Evolutionary conservation across 2,113 vertebrate species (phyloP), one percentile per base, ranked within the genome.

Genomic region (Coptodon bakossiorum): DNA sequence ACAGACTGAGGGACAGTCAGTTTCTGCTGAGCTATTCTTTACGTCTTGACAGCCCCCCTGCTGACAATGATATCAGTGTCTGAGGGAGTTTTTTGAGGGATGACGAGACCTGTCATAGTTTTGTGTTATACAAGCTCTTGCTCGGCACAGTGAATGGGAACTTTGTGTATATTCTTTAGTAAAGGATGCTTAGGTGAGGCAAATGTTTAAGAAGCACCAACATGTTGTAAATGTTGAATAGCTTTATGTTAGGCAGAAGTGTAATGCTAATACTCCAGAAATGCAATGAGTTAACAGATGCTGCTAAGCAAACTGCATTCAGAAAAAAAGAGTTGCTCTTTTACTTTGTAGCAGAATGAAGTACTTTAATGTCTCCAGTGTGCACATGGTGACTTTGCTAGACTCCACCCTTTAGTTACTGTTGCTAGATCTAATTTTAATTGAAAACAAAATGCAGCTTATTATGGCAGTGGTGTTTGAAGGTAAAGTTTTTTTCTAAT

Each of bases 251-350:
- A 43, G 3, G 73, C 86, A 50, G 86, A 88, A 6, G 59, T 56
- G 57, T 36, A 66, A 45, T 11, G 54, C 85, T 80, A 53, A 53
- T 50, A 71, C 40, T 27, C 52, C 5, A 63, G 24, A 73, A 66
- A 81, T 63, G 79, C 82, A 38, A 36, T 31, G 24, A 85, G 92
- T 68, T 85, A 88, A 90, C 80, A 54, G 56, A 84, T 81, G 93
- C 93, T 94, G 84, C 89, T 84, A 27, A 80, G 68, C 87, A 31
- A 79, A 56, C 48, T 50, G 57, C 82, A 86, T 84, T 88, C 87
- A 79, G 82, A 88, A 19, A 2, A 3, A 76, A 24, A 81, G 82
- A 73, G 80, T 89, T 88, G 79, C 38, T 36, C 7, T 57, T 11
- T 83, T 53, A 81, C 73, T 66, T 56, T 81, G 71, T 50, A 50